Conservation (phyloP, 2,113 vertebrate genomes). For the Syngnathoides biaculeatus region DNA sequence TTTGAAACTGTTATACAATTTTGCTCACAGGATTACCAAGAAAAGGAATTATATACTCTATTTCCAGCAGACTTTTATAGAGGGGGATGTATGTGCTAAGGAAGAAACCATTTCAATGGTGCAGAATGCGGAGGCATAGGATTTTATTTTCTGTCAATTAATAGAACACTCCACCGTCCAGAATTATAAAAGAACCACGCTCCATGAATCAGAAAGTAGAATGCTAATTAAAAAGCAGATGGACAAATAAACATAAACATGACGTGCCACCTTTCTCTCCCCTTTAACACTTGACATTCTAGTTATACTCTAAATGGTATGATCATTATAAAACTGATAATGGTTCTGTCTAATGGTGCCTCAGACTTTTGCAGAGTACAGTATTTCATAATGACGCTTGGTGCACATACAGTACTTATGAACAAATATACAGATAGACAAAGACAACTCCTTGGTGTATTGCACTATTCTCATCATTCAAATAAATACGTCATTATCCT, state of each 20-base stretch:
- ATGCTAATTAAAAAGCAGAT: background rate
- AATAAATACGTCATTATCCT: background rate
- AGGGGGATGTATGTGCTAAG: no score
- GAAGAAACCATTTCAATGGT: no score
- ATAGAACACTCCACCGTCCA: background rate
- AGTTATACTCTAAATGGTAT: background rate
- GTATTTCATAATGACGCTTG: background rate
- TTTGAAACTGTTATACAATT: no score
- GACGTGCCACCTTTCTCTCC: background rate
- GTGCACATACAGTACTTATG: background rate
- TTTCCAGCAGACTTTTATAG: no score
- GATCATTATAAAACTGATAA: background rate
- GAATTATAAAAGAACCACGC: background rate
- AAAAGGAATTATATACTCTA: no score
- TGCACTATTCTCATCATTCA: slow-evolving; percentile 49
- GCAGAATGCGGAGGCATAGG: no score
- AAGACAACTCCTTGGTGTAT: slow-evolving; percentile 42
- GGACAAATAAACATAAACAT: background rate
- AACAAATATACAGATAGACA: background rate
- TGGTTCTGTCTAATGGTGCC: background rate
- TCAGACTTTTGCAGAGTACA: background rate
- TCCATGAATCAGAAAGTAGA: background rate
- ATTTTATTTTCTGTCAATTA: background rate
- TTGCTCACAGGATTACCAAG: no score
- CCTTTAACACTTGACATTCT: background rate